Evolutionary conservation across 2,888 invertebrate species (phyloP).

Genomic region (Tachina grossa): DNA sequence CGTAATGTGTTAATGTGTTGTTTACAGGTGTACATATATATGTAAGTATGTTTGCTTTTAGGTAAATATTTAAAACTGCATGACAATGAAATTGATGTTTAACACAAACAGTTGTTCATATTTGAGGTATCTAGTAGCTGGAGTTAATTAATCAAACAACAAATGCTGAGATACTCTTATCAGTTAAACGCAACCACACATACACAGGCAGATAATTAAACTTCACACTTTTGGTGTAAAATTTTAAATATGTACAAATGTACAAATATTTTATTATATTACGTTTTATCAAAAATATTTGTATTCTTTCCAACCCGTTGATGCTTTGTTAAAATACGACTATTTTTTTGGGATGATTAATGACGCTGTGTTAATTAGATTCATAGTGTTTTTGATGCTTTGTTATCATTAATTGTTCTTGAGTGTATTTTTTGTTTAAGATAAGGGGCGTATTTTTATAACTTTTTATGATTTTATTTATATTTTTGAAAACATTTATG

Average conservation of each 20-base stretch:
- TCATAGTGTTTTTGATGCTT: constrained; percentile 4
- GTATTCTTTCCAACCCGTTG: not conserved
- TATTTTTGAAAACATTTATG: not conserved
- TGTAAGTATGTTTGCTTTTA: no score
- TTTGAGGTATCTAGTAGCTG: constrained; percentile 50
- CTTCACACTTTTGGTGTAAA: constrained; percentile 16
- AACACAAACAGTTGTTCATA: constrained; percentile 31
- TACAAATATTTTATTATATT: not conserved
- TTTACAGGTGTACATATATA: not conserved
- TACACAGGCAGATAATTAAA: constrained; percentile 1
- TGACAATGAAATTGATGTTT: constrained; percentile 44
- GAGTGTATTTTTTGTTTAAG: not conserved
- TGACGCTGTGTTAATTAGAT: constrained; percentile 16
- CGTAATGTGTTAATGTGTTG: constrained; percentile 31
- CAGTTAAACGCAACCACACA: constrained; percentile 3
- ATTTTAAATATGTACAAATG: not conserved
- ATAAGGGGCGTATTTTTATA: constrained; percentile 47
- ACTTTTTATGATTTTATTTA: not conserved
- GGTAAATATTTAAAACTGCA: constrained; percentile 16
- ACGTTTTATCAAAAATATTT: not conserved
- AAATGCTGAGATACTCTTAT: constrained; percentile 12
- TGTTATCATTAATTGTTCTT: constrained; percentile 10
- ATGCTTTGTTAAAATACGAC: constrained; percentile 17
- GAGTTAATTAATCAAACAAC: constrained; percentile 61
- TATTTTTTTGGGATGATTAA: constrained; percentile 44